These are phyloP conservation scores for Euglossa dilemma DNA, from an alignment of 1,140 invertebrate genomes.

Conservation along the genomic window DNA sequence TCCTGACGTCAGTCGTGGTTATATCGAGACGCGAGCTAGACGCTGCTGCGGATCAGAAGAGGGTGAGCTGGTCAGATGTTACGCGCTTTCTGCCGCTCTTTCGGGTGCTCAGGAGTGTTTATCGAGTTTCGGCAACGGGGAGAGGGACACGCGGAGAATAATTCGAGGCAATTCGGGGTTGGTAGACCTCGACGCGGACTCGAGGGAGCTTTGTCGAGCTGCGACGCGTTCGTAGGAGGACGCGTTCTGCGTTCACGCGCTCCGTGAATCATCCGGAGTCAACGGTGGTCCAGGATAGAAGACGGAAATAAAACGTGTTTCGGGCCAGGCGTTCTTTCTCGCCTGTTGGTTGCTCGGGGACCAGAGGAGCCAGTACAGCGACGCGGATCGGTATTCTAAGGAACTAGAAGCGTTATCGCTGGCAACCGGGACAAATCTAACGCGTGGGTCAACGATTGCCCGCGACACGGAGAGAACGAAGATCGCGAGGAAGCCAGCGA, in stretches of 20 bases:
- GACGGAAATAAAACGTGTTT: no score
- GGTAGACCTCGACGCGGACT: not conserved
- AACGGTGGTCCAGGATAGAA: no score
- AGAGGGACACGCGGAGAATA: not conserved
- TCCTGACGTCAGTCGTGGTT: conserved; percentile 62
- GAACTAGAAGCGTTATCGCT: not conserved
- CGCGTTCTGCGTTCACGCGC: no score
- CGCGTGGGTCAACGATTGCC: conserved; percentile 36
- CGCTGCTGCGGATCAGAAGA: conserved; percentile 48
- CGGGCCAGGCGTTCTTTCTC: no score
- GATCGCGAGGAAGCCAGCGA: conserved; percentile 20
- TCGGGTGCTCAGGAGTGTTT: not conserved
- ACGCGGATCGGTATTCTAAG: not conserved
- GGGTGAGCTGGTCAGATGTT: conserved; percentile 17
- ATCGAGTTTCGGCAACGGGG: not conserved
- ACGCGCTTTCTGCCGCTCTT: not conserved
- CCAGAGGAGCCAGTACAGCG: not conserved
- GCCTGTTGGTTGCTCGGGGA: no score
- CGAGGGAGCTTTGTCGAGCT: not conserved
- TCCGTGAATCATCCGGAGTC: no score
- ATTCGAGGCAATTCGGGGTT: not conserved
- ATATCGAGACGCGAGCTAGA: conserved; percentile 62
- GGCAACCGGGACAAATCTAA: not conserved
- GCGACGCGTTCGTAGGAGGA: not conserved
- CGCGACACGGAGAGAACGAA: not conserved